Base-by-base conservation (phyloP, 2,113 vertebrate genomes). In the Chloropsis cyanopogon region DNA sequence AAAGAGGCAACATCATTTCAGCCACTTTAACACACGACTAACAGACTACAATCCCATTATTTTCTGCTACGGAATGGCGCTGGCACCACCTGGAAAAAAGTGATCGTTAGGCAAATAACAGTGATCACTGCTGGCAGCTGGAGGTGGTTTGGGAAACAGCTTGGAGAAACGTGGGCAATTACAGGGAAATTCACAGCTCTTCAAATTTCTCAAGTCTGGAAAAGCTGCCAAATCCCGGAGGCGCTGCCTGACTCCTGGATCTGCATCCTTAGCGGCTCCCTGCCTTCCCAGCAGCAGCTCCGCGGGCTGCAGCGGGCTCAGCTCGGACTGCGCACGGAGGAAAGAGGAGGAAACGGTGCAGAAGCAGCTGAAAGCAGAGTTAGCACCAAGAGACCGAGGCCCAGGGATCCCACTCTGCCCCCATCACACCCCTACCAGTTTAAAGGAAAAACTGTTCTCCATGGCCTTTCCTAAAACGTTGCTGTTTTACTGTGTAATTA, bases 1-100 rank as follows among this genome's bases (percentile, higher is more conserved):
- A 96, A 97, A 97, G 93, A 97, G 65, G 96, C 94, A 97, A 97
- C 94, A 97, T 96, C 91, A 96, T 91, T 97, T 97, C 93, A 97
- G 96, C 97, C 93, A 96, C 93, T 92, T 78, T 7, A 85, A 95
- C 77, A 92, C 90, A 97, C 2, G 28, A 79, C 81, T 95, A 88
- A 77, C 60, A 95, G 86, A 49, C 88, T 91, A 86, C 54, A 87
- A 78, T 50, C 82, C 93, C 24, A 4, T 49, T 39, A 18, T 24
- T 28, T 42, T 5, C 83, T 65, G 80, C 63, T 78, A 50, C 42
- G 24, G 76, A 75, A 52, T 8, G 14, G 68, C 24, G 50, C 54
- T 2, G 49, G 86, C 85, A 85, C 46, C 91, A 66, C 72, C 60
- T 94, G 89, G 78, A 95, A 96, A 50, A 92, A 95, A 92, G 82